Conservation (phyloP, 2,113 vertebrate genomes). For the Tor tambroides region DNA sequence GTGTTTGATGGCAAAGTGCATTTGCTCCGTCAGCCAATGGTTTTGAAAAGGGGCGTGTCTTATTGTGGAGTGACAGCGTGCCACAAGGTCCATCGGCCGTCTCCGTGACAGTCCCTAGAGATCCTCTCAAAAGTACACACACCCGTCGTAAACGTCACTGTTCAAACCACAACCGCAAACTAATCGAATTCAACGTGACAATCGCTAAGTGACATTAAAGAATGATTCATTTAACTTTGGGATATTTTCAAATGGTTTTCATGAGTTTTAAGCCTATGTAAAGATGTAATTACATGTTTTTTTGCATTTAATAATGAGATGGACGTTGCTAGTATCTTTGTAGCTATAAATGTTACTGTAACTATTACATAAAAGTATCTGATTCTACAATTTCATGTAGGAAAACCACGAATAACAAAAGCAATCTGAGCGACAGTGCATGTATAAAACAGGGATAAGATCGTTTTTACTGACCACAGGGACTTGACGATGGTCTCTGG, state of each 20-base stretch:
- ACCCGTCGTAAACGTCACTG: background rate
- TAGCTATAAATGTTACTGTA: background rate
- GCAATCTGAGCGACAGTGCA: background rate
- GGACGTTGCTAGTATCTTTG: background rate
- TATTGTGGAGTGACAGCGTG: slow-evolving; percentile 48
- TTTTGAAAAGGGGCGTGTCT: slow-evolving; percentile 44
- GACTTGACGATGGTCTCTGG: background rate
- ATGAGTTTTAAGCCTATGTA: background rate
- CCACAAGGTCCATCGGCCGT: slow-evolving; percentile 33
- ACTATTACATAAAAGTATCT: background rate
- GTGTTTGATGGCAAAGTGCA: slow-evolving; percentile 13
- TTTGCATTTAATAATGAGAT: background rate
- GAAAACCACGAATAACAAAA: background rate
- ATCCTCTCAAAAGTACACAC: slow-evolving; percentile 53
- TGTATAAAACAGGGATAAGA: background rate
- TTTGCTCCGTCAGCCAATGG: slow-evolving; percentile 47
- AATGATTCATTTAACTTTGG: background rate
- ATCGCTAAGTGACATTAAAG: background rate
- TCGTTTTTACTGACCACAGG: background rate
- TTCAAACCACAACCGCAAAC: background rate
- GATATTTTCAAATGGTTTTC: background rate
- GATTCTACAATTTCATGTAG: background rate
- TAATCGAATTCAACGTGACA: background rate
- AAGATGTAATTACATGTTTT: background rate
- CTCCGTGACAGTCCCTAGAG: slow-evolving; percentile 45